phyloP scores from a whole-genome alignment of 2,797 vertebrate genomes.

The Oreonectes daqikongensis region DNA sequence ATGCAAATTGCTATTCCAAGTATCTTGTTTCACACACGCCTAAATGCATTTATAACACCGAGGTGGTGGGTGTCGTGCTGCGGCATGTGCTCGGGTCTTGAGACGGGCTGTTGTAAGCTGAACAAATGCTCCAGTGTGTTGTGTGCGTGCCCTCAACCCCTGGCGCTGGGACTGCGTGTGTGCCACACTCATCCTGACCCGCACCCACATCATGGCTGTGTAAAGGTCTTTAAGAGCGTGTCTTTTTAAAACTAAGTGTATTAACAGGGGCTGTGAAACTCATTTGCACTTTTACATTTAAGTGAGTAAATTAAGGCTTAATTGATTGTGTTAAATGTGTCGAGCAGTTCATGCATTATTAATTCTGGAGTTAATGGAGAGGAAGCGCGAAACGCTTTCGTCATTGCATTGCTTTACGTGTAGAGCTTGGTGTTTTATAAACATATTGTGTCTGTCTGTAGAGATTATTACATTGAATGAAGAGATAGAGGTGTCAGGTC shows the following conservation, averaged over 20 bases:
- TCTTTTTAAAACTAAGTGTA: not conserved
- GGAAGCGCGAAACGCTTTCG: not conserved
- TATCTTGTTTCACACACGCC: slow-evolving; percentile 2
- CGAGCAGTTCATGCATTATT: slow-evolving; percentile 21
- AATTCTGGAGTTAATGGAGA: slow-evolving; percentile 25
- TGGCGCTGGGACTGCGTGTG: slow-evolving; percentile 4
- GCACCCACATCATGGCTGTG: not conserved
- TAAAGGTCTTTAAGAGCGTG: not conserved
- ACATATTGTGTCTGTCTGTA: not conserved
- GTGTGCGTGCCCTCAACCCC: not conserved
- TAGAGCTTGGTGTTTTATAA: not conserved
- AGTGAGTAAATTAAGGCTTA: slow-evolving; percentile 7
- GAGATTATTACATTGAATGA: not conserved
- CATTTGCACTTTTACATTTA: not conserved
- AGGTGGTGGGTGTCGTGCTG: slow-evolving; percentile 24
- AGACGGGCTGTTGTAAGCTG: slow-evolving; percentile 36
- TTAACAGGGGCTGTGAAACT: not conserved
- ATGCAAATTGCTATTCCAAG: slow-evolving; percentile 1
- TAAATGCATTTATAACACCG: not conserved
- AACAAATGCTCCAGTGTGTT: slow-evolving; percentile 35
- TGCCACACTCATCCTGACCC: not conserved
- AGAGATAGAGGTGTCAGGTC: too few relatives aligned
- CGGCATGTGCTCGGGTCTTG: slow-evolving; percentile 32
- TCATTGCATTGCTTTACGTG: slow-evolving; percentile 43
- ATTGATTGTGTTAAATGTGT: slow-evolving; percentile 28